Evolutionary conservation across 2,797 vertebrate genomes (phyloP).

Genomic region (Merluccius polli): DNA sequence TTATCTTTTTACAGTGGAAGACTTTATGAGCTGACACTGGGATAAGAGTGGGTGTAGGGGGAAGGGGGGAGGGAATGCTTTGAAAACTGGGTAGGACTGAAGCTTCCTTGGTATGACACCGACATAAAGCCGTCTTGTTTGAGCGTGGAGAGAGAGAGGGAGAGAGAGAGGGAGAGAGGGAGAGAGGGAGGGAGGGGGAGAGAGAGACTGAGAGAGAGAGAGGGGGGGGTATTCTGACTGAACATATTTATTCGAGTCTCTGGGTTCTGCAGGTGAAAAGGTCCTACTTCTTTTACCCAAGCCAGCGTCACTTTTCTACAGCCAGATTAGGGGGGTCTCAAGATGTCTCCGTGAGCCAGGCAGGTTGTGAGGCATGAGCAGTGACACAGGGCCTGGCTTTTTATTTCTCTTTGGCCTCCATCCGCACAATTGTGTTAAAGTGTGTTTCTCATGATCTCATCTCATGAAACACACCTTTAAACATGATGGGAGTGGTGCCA

Average conservation of each 20-base stretch:
- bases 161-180: conserved; percentile 50
- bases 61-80: conserved; percentile 30
- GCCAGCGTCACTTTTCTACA: conserved; percentile 40
- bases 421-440: conserved; percentile 4
- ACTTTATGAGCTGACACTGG: conserved; percentile 26
- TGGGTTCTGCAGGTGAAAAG: conserved; percentile 95
- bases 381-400: not conserved
- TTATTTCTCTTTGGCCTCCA: conserved; percentile 25
- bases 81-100: conserved; percentile 52
- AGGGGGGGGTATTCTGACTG: conserved; percentile 47
- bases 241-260: conserved; percentile 81
- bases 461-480: conserved; percentile 31
- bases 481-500: conserved; percentile 29
- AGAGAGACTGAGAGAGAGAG: conserved; percentile 28
- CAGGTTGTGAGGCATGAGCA: not conserved
- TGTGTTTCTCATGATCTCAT: conserved; percentile 9
- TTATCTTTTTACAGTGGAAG: not conserved
- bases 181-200: conserved; percentile 22
- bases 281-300: conserved; percentile 61
- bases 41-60: not conserved
- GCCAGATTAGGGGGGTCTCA: conserved; percentile 22
- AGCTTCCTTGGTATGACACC: conserved; percentile 65
- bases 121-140: conserved; percentile 77
- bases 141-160: conserved; percentile 52
- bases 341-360: conserved; percentile 15